A percentile compares a stretch with the other conserved stretches of the same genome.
Evolutionary conservation across 1,140 invertebrate genomes (phyloP).

Genomic region (Aphis gossypii): DNA sequence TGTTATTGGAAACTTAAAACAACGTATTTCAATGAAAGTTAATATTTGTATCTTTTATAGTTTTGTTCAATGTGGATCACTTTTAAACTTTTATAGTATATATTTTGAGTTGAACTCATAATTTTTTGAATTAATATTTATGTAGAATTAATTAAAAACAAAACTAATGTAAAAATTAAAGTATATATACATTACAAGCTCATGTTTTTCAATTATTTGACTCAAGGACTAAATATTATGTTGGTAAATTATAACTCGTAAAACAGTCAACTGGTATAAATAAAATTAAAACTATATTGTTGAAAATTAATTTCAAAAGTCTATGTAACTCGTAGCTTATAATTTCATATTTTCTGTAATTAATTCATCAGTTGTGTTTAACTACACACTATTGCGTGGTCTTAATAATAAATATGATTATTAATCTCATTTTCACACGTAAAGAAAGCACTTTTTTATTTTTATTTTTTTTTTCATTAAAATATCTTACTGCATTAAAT

Average conservation of each 20-base stretch:
- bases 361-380: neutral
- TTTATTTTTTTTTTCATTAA: neutral
- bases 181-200: neutral
- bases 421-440: neutral
- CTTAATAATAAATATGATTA: neutral
- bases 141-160: neutral
- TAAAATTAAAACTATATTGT: neutral
- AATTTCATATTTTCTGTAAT: neutral
- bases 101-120: neutral
- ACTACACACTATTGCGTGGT: neutral
- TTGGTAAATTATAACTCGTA: neutral
- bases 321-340: neutral
- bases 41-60: neutral
- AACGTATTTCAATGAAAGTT: neutral
- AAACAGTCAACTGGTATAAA: neutral
- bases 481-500: neutral
- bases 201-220: constrained; percentile 3
- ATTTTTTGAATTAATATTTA: neutral
- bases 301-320: neutral
- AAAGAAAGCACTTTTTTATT: neutral
- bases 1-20: neutral
- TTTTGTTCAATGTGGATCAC: neutral
- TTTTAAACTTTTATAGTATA: neutral
- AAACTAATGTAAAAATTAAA: neutral
- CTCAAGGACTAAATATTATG: neutral